Evolutionary conservation across 2,888 invertebrate genomes (phyloP).

Genomic region (Standfussiana lucernea): DNA sequence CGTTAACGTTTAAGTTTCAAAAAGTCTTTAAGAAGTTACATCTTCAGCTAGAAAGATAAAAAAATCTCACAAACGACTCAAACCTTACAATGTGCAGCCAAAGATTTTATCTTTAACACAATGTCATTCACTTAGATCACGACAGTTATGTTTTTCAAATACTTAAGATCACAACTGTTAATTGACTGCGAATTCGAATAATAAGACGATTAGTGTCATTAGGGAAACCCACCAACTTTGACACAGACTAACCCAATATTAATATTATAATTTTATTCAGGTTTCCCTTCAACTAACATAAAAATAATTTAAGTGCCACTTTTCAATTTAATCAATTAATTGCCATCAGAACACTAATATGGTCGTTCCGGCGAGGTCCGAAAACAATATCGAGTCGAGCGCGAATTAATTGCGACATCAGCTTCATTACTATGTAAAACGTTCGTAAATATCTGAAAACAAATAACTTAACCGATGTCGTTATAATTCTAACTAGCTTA

Average conservation of each 20-base stretch:
- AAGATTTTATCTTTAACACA: neutral
- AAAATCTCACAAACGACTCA: neutral
- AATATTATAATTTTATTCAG: too few species aligned
- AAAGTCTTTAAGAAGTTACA: neutral
- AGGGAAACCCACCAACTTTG: neutral
- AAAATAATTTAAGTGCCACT: neutral
- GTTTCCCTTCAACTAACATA: neutral
- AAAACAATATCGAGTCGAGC: slow-evolving; percentile 36
- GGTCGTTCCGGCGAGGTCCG: neutral
- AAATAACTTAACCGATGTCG: neutral
- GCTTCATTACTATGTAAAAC: slow-evolving; percentile 32
- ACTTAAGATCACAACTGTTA: neutral
- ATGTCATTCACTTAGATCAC: neutral
- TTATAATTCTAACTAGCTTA: too few species aligned
- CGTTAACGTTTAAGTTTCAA: slow-evolving; percentile 15
- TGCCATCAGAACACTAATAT: neutral
- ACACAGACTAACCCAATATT: neutral
- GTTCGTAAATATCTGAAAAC: slow-evolving; percentile 15
- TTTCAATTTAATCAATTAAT: slow-evolving; percentile 3
- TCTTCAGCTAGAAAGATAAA: neutral
- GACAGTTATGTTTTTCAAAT: neutral
- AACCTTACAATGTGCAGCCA: neutral
- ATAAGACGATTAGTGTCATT: neutral
- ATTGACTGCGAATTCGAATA: neutral
- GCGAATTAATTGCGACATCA: slow-evolving; percentile 21